Evolutionary conservation across 2,797 vertebrate genomes (phyloP).

Genomic region (Adrianichthys oophorus): DNA sequence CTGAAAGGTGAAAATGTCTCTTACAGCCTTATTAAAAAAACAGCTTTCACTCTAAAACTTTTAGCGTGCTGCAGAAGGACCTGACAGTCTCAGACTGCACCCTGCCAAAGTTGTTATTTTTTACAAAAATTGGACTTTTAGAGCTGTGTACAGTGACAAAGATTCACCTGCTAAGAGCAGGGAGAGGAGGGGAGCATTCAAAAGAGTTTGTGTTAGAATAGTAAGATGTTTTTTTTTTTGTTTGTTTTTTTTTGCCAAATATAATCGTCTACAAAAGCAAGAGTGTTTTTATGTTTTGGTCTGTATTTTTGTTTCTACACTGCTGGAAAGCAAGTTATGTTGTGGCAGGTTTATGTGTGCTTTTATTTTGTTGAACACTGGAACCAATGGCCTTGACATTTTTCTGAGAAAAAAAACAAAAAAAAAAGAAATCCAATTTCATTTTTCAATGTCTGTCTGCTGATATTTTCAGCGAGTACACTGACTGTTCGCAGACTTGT

Average conservation of each 20-base stretch:
- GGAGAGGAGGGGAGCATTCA: background rate
- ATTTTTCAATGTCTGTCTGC: slow-evolving; percentile 49
- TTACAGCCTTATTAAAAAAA: slow-evolving; percentile 18
- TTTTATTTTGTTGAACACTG: slow-evolving; percentile 70
- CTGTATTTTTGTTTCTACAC: slow-evolving; percentile 30
- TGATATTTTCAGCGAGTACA: slow-evolving; percentile 50
- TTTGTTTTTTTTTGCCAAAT: slow-evolving; percentile 53
- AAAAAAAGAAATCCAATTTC: slow-evolving; percentile 47
- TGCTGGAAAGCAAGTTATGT: slow-evolving; percentile 24
- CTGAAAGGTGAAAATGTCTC: slow-evolving; percentile 3
- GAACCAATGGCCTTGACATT: slow-evolving; percentile 56
- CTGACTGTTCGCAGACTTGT: slow-evolving; percentile 62
- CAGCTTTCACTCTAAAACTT: slow-evolving; percentile 31
- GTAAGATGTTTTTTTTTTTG: slow-evolving; percentile 30
- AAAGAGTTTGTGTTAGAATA: slow-evolving; percentile 19
- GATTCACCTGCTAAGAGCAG: slow-evolving; percentile 25
- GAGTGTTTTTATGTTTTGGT: slow-evolving; percentile 40
- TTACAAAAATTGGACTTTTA: slow-evolving; percentile 19
- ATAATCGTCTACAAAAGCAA: slow-evolving; percentile 42
- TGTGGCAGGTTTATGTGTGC: slow-evolving; percentile 29
- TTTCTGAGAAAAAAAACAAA: slow-evolving; percentile 38
- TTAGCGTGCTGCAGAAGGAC: slow-evolving; percentile 20
- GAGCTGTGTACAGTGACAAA: slow-evolving; percentile 4
- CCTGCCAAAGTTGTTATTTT: slow-evolving; percentile 19
- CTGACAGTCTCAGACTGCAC: slow-evolving; percentile 20